Base-by-base conservation (phyloP, 2,113 vertebrate genomes). In the Uropsilus gracilis region DNA sequence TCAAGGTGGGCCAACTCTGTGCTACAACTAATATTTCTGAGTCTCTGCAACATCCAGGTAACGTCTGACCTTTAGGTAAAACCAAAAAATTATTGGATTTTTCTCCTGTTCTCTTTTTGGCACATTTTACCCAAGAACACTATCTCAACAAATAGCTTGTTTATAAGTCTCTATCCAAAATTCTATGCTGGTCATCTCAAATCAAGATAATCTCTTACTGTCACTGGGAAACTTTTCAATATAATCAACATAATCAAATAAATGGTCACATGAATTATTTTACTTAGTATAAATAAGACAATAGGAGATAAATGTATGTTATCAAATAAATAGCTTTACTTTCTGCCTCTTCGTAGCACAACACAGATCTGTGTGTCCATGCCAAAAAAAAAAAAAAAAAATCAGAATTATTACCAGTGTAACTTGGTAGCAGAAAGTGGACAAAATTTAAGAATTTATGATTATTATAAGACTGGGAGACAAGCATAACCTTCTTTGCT, bases 271-370 rank as follows among this genome's bases (percentile, higher is more conserved):
- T 2, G 12, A 48, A n/a, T 91, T 20, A n/a, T 91, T 20, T 14
- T 86, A 10, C 73, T 86, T n/a, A 96, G 68, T 69, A 10, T 57
- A 73, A 89, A 86, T 57, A 73, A 89, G 83, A 64, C 46, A 32
- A 59, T 39, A 26, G 24, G 59, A 46, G 53, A 46, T 77, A 76
- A 59, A 13, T 69, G 12, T 61, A 5, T 17, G n/a, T 75, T 6
- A 20, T 39, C 6, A 61, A n/a, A n/a, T n/a, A n/a, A 73, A 44
- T 57, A 83, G 34, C 5, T 30, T 30, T 17, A 32, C 9, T 78
- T 66, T 2, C 8, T 34, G 24, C 11, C 2, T 22, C 39, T 13
- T 63, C 22, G 2, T 39, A 24, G 8, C 34, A 57, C 8, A 89
- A 24, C 22, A 71, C 8, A 69, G 4, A 39, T 24, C 42, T 69